These are phyloP conservation scores for Stegostoma tigrinum DNA, from an alignment of 2,113 vertebrate species.

Conservation along the genomic window DNA sequence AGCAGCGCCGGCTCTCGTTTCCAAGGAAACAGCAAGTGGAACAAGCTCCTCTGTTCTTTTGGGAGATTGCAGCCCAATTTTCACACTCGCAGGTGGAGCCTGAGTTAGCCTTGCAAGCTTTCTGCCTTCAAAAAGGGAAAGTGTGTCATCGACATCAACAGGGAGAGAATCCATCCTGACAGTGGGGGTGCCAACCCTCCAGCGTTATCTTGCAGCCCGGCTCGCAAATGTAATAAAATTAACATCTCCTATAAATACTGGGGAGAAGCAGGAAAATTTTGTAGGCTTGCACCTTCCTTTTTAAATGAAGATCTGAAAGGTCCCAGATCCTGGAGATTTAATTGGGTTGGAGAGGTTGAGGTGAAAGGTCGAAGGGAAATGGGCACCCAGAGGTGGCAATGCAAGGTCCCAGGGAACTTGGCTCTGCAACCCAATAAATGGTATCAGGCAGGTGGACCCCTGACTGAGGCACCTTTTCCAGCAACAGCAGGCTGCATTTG, in stretches of 20 bases:
- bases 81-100: slow-evolving; percentile 17
- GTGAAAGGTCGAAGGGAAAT: neutral
- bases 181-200: neutral
- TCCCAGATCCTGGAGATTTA: neutral
- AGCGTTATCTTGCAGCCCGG: neutral
- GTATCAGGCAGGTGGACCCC: neutral
- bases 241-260: neutral
- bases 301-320: neutral
- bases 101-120: neutral
- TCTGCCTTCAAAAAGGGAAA: neutral
- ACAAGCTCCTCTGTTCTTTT: slow-evolving; percentile 1
- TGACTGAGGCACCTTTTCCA: neutral
- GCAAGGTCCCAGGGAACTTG: neutral
- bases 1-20: neutral
- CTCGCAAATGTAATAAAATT: neutral
- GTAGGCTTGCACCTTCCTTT: neutral
- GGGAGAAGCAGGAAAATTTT: neutral
- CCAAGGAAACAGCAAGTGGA: slow-evolving; percentile 28
- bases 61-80: slow-evolving; percentile 31
- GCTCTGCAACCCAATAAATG: neutral
- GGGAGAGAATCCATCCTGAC: neutral
- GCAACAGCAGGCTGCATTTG: neutral
- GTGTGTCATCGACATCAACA: neutral
- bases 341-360: neutral
- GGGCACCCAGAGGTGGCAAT: neutral